Evolutionary conservation across 2,888 invertebrate genomes (phyloP).

Genomic region (Ellobium chinense): DNA sequence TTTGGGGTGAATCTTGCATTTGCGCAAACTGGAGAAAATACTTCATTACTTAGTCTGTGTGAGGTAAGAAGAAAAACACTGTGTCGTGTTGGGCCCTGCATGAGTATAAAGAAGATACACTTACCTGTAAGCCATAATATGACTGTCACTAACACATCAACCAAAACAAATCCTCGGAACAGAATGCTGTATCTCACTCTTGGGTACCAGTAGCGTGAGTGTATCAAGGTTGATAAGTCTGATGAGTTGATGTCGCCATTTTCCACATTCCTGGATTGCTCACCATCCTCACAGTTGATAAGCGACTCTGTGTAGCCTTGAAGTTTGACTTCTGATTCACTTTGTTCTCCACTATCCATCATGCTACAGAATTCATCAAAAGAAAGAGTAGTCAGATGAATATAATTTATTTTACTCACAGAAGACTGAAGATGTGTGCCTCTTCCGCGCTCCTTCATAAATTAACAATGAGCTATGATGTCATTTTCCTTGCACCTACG

Average conservation of each 20-base stretch:
- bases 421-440: not conserved
- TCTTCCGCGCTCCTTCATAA: too few species aligned
- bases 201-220: conserved; percentile 25
- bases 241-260: not conserved
- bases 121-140: conserved; percentile 45
- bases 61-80: too few species aligned
- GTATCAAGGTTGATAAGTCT: not conserved
- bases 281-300: not conserved
- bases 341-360: not conserved
- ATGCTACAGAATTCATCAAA: too few species aligned
- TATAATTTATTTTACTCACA: too few species aligned
- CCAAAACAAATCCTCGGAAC: conserved; percentile 1
- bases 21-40: too few species aligned
- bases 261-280: not conserved
- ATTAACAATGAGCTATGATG: too few species aligned
- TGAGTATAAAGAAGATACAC: too few species aligned
- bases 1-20: too few species aligned
- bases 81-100: too few species aligned
- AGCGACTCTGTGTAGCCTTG: not conserved
- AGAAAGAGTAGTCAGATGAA: too few species aligned
- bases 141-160: conserved; percentile 23
- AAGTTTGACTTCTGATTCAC: not conserved
- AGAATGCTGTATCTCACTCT: conserved; percentile 14
- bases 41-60: too few species aligned
- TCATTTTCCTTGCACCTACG: too few species aligned